These are phyloP conservation scores for Maniola jurtina DNA, from an alignment of 1,140 invertebrate species.

Conservation along the genomic window DNA sequence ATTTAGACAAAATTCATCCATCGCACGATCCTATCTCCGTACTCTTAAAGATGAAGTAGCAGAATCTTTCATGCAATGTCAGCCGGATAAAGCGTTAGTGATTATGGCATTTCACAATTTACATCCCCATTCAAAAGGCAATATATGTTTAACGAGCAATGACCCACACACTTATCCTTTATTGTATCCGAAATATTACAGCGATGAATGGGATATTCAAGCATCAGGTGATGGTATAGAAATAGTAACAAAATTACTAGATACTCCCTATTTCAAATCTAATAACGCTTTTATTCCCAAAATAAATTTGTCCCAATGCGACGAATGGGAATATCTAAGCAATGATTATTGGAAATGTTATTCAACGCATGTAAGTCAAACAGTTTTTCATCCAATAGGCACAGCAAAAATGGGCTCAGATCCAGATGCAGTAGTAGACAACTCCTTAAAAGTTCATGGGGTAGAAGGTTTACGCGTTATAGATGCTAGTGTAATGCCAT, in stretches of 20 bases:
- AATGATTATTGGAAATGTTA: constrained; percentile 83
- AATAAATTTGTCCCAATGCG: constrained; percentile 68
- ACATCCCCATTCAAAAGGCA: constrained; percentile 76
- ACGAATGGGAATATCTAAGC: constrained; percentile 67
- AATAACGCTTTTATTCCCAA: constrained; percentile 65
- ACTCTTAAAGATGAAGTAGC: constrained; percentile 57
- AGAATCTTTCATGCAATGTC: constrained; percentile 58
- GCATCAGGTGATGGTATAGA: constrained; percentile 80
- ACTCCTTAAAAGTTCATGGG: constrained; percentile 83
- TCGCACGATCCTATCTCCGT: constrained; percentile 17
- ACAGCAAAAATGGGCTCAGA: constrained; percentile 88
- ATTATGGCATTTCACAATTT: constrained; percentile 64
- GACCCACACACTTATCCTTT: constrained; percentile 81
- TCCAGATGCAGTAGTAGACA: constrained; percentile 82
- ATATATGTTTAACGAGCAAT: constrained; percentile 60
- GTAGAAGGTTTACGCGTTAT: constrained; percentile 83
- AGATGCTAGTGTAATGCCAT: constrained; percentile 89
- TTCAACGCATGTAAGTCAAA: constrained; percentile 76
- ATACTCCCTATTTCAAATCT: constrained; percentile 66
- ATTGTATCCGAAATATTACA: constrained; percentile 90
- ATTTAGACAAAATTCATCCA: constrained; percentile 38
- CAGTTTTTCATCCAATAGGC: constrained; percentile 85
- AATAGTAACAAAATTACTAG: constrained; percentile 56
- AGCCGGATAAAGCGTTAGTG: constrained; percentile 59
- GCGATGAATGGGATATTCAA: constrained; percentile 84